These are phyloP conservation scores for Philaenus spumarius DNA, from an alignment of 1,140 invertebrate genomes.

Conservation along the genomic window DNA sequence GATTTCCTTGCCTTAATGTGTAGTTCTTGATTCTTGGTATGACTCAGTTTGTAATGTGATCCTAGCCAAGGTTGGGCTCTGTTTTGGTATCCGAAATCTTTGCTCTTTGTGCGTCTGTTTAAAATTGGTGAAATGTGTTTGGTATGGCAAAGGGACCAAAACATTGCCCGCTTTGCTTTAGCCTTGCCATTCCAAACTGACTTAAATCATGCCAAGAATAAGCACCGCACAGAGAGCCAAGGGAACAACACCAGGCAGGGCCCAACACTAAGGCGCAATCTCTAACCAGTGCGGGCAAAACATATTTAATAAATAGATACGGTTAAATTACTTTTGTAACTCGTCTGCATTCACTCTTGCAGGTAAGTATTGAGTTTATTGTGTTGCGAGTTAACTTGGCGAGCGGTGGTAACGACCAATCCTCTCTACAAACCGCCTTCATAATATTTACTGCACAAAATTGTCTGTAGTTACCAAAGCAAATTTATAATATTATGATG, in stretches of 20 bases:
- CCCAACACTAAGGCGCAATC: no score
- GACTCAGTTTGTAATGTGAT: background rate
- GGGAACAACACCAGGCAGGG: constrained; percentile 23
- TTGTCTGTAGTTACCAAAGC: no score
- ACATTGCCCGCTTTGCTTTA: constrained; percentile 46
- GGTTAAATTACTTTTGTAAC: no score
- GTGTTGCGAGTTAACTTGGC: no score
- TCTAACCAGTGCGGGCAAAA: no score
- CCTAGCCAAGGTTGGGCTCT: constrained; percentile 47
- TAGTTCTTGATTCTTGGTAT: constrained; percentile 27
- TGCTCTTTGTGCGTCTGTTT: constrained; percentile 52
- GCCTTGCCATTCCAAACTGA: constrained; percentile 52
- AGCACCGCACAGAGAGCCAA: constrained; percentile 48
- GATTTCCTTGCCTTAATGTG: constrained; percentile 25
- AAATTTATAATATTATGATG: no score
- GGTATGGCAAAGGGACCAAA: constrained; percentile 62
- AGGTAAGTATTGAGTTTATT: no score
- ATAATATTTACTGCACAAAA: no score
- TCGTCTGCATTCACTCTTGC: no score
- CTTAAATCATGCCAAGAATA: constrained; percentile 46
- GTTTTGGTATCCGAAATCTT: constrained; percentile 51
- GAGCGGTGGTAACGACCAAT: no score
- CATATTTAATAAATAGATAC: no score
- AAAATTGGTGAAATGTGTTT: constrained; percentile 36
- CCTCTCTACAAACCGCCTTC: no score